These are phyloP conservation scores for Cichlasoma orientale DNA, from an alignment of 2,797 vertebrate species.

Conservation along the genomic window DNA sequence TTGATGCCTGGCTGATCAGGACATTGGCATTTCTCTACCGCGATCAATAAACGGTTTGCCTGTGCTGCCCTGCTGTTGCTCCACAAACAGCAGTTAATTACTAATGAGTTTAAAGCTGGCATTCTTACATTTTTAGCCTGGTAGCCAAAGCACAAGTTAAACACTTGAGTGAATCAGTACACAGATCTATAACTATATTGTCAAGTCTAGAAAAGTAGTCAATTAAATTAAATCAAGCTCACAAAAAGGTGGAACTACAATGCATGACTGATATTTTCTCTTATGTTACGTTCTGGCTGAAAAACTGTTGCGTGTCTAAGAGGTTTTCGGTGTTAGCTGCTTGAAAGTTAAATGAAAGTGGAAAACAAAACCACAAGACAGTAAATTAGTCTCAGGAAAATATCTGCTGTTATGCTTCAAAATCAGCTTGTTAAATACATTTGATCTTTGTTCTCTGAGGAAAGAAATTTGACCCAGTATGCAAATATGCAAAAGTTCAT, in stretches of 20 bases:
- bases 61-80: not conserved
- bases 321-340: not conserved
- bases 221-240: not conserved
- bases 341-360: not conserved
- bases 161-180: constrained; percentile 3
- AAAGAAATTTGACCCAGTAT: not conserved
- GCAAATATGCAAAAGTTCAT: not conserved
- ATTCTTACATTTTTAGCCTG: constrained; percentile 4
- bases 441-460: not conserved
- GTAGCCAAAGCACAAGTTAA: constrained; percentile 10
- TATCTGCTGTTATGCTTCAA: not conserved
- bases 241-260: not conserved
- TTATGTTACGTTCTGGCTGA: not conserved
- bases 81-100: not conserved
- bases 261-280: not conserved
- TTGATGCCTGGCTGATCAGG: not conserved
- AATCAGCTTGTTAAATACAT: not conserved
- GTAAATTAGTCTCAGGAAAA: not conserved
- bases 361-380: not conserved
- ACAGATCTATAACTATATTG: not conserved
- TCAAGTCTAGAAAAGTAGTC: not conserved
- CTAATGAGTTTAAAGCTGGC: constrained; percentile 12
- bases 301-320: not conserved
- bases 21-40: not conserved
- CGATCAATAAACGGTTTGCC: not conserved